phyloP scores from a whole-genome alignment of 2,888 invertebrate species.

The Leptinotarsa rubiginosa region DNA sequence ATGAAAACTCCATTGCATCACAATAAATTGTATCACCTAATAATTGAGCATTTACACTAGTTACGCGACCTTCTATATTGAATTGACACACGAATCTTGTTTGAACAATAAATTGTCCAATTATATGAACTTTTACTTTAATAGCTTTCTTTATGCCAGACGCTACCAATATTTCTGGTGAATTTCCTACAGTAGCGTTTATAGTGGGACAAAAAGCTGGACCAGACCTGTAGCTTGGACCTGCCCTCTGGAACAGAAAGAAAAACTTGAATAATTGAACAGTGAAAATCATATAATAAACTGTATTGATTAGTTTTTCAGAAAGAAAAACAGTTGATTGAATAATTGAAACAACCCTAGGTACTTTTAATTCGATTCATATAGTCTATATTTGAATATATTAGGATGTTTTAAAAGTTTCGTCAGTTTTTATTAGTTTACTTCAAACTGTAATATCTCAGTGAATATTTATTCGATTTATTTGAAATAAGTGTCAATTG shows the following conservation, averaged over 20 bases:
- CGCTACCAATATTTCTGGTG: constrained; percentile 91
- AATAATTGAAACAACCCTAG: too few relatives aligned
- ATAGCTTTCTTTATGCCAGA: constrained; percentile 91
- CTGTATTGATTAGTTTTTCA: too few relatives aligned
- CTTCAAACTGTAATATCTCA: too few relatives aligned
- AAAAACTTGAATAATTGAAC: background rate
- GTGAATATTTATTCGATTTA: too few relatives aligned
- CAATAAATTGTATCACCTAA: constrained; percentile 94
- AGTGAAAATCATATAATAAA: too few relatives aligned
- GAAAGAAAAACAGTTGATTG: background rate
- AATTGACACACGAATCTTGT: constrained; percentile 95
- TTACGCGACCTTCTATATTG: constrained; percentile 94
- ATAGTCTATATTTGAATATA: too few relatives aligned
- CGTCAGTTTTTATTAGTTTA: too few relatives aligned
- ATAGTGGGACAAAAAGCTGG: constrained; percentile 96
- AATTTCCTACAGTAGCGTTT: constrained; percentile 87
- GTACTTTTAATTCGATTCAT: too few relatives aligned
- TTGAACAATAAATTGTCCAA: constrained; percentile 94
- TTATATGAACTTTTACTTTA: constrained; percentile 93
- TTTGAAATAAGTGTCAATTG: too few relatives aligned
- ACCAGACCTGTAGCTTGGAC: constrained; percentile 93
- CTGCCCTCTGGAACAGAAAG: constrained; percentile 75
- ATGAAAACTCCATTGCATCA: constrained; percentile 92
- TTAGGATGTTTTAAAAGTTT: too few relatives aligned
- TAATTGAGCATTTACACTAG: constrained; percentile 90